Evolutionary conservation across 1,140 invertebrate genomes (phyloP), one percentile per base, ranked within the genome.

Genomic region (Pteromalus puparum): DNA sequence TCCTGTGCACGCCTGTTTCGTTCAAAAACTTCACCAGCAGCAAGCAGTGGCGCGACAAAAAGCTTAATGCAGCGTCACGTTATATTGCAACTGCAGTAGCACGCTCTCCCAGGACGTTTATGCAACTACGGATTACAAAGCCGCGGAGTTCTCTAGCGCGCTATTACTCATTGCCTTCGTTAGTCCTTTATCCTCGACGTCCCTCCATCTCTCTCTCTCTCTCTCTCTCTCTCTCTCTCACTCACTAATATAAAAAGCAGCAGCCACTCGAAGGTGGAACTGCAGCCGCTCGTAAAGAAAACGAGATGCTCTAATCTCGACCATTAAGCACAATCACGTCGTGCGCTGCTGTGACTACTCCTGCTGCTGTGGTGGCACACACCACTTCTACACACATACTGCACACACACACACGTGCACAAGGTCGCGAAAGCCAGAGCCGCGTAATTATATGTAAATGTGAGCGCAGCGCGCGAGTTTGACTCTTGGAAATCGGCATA

Each of bases 391-490:
- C n/a, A 61, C 21, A 18, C 48, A 21, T n/a, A n/a, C n/a, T n/a
- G n/a, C 48, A 18, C 18, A 30, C 30, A 73, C 26, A 70, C 10
- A 15, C 21, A 42, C 24, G 38, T 18, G 65, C 34, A n/a, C 81
- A 83, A 83, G 81, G 74, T 83, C 82, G 82, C 75, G 53, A 42
- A 76, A 68, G 53, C 21, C 21, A 61, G 74, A 28, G 65, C 82
- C 28, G 26, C 48, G 46, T 78, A 83, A 83, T 83, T 83, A 83
- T 83, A 78, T 78, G 82, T 30, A 83, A 83, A 83, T 83, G 68
- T 46, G 3, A 26, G 30, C 53, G 13, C 26, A 1, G 68, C 10
- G 24, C 68, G 68, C 15, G 68, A 61, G 24, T 73, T 73, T 24
- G 46, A 53, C 70, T 24, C 10, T 76, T 65, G 13, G 67, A 78